Evolutionary conservation across 2,797 vertebrate species (phyloP), one percentile per base, ranked within the genome.

Genomic region (Choloepus didactylus): DNA sequence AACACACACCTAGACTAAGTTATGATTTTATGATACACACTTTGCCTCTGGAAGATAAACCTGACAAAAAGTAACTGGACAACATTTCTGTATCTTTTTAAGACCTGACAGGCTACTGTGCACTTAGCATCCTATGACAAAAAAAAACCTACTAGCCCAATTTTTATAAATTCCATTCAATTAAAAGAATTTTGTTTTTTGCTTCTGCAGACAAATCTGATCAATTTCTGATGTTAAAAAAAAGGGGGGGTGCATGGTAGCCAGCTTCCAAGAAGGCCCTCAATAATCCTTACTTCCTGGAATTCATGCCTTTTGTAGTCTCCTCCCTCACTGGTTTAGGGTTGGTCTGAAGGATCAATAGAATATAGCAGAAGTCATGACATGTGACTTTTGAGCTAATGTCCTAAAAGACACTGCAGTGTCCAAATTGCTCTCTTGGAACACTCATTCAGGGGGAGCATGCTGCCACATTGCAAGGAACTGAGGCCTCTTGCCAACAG

Each of bases 151-250:
- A 49, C 56, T 60, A 76, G 31, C 18, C 44, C 87, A 87, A 84
- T 89, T 89, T 46, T 79, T 77, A 6, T 76, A 67, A 72, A n/a
- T 79, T 66, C 31, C 44, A 87, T 59, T 83, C 70, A 70, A 69
- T 93, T 79, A 29, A 82, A 87, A 91, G 12, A 56, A 59, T 64
- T 72, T 69, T 56, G 25, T 19, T 18, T 92, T 87, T 82, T 72
- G 16, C 25, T 92, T 79, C 91, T 85, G 82, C 11, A 96, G 69
- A 89, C 5, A 92, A 96, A 84, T 86, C 56, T 79, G 11, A 87
- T 60, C 27, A 67, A 67, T 90, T 59, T 84, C 59, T 93, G 10
- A 31, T 35, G 5, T 70, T 75, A 94, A 82, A 82, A n/a, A 94
- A 3, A 11, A 4, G 5, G 21, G 29, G 12, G n/a, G n/a, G 31